Evolutionary conservation across 2,797 vertebrate genomes (phyloP).

Genomic region (Podarcis lilfordi): DNA sequence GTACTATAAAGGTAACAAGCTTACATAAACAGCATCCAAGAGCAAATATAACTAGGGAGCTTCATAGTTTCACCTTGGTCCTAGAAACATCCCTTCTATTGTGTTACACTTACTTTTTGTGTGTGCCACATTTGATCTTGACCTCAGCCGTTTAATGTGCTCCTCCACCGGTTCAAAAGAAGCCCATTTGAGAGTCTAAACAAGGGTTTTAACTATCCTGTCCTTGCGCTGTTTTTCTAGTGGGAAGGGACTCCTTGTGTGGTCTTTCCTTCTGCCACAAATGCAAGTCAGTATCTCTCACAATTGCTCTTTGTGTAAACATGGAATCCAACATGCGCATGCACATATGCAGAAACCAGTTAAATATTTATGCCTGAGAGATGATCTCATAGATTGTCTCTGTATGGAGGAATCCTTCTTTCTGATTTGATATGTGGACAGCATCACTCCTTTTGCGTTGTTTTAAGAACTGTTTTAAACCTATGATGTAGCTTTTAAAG

Average conservation of each 20-base stretch:
- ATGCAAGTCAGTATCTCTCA: conserved; percentile 21
- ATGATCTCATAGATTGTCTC: conserved; percentile 16
- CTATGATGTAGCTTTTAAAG: neutral
- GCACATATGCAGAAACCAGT: neutral
- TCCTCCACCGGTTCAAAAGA: neutral
- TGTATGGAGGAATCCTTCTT: neutral
- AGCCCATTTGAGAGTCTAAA: neutral
- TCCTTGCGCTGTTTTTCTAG: neutral
- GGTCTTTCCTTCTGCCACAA: conserved; percentile 11
- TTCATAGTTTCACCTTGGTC: too few relatives aligned
- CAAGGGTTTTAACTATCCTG: neutral
- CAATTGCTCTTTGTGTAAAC: conserved; percentile 22
- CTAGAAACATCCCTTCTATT: too few relatives aligned
- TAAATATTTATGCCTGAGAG: conserved; percentile 35
- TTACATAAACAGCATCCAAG: too few relatives aligned
- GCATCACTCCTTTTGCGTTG: neutral
- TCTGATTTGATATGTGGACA: neutral
- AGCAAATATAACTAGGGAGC: too few relatives aligned
- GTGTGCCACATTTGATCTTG: neutral
- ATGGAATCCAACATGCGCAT: neutral
- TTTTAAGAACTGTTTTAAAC: neutral
- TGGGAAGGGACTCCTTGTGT: conserved; percentile 1
- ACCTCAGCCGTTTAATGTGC: neutral
- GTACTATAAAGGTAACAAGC: too few relatives aligned
- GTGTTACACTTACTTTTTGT: neutral